phyloP scores from a whole-genome alignment of 1,140 invertebrate species.

The Listronotus oregonensis region DNA sequence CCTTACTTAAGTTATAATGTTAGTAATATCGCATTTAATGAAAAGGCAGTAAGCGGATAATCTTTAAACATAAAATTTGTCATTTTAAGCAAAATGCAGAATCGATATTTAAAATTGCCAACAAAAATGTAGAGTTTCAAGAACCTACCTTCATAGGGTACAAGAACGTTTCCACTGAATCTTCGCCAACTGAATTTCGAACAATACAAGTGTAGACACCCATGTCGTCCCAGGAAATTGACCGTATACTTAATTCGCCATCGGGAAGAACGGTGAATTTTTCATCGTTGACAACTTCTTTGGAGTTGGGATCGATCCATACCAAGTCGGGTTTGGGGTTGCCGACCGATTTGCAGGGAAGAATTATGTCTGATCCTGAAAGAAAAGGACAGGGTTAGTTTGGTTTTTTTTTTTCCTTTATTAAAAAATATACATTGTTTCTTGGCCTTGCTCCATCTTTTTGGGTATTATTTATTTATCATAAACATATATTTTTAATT shows the following conservation, averaged over 20 bases:
- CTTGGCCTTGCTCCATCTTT: no score
- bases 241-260: constrained; percentile 74
- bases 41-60: no score
- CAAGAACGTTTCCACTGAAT: constrained; percentile 71
- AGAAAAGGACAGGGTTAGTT: background rate
- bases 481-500: no score
- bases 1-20: no score
- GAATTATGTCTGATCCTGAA: constrained; percentile 64
- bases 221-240: constrained; percentile 78
- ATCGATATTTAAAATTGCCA: no score
- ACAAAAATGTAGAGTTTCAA: background rate
- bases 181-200: constrained; percentile 68
- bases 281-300: constrained; percentile 60
- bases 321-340: constrained; percentile 65
- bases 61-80: no score
- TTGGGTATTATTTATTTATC: no score
- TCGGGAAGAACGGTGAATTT: constrained; percentile 65
- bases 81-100: no score
- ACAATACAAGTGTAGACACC: constrained; percentile 77
- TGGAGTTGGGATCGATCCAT: constrained; percentile 69
- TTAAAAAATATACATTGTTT: no score
- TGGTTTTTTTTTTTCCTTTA: no score
- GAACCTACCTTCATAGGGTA: constrained; percentile 72
- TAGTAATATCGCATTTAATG: no score
- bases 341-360: constrained; percentile 74